Conservation (phyloP, 2,797 vertebrate genomes). For the Melopsittacus undulatus region DNA sequence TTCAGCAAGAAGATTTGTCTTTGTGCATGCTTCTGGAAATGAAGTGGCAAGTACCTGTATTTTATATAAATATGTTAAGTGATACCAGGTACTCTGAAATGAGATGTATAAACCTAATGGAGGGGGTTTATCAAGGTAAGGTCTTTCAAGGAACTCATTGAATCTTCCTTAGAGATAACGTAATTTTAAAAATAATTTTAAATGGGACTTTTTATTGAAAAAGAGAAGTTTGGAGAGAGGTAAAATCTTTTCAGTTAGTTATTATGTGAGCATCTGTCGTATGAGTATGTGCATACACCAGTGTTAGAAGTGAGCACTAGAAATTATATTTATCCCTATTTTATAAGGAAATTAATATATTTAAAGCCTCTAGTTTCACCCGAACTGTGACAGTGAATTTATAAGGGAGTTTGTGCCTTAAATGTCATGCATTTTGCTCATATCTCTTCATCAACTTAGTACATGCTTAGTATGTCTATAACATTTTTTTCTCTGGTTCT, state of each 20-base stretch:
- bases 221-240: background rate
- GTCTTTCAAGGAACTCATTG: background rate
- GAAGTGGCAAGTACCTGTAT: background rate
- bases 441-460: background rate
- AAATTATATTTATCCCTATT: background rate
- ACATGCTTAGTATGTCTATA: background rate
- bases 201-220: background rate
- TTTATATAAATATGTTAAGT: background rate
- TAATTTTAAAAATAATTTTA: background rate
- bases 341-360: background rate
- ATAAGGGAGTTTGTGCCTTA: background rate
- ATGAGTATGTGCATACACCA: background rate
- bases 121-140: background rate
- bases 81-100: background rate
- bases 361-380: background rate
- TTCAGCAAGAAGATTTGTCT: background rate
- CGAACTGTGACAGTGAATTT: background rate
- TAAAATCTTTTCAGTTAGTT: background rate
- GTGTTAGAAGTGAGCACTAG: background rate
- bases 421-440: background rate
- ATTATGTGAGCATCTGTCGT: background rate
- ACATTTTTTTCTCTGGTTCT: background rate
- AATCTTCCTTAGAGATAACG: background rate
- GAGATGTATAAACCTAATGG: background rate
- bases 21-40: background rate